Base-by-base conservation (phyloP, 2,797 vertebrate species). In the Coregonus sp. region DNA sequence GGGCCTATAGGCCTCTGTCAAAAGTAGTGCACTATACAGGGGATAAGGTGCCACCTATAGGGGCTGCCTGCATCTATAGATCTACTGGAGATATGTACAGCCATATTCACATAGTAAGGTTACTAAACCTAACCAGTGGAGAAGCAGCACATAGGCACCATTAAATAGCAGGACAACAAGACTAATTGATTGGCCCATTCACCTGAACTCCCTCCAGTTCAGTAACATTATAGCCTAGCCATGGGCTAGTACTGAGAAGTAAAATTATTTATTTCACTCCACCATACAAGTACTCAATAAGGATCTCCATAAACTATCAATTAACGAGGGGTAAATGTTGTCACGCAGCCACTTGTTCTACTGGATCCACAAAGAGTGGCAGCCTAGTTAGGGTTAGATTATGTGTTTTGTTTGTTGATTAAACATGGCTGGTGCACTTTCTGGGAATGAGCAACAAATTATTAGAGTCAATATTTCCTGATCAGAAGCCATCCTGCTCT, bases 331-430 rank as follows among this genome's bases (percentile, higher is more conserved):
- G 40, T 50, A 70, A 61, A 68, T 52, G 70, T 66, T 65, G 65
- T 76, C 35, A 54, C 6, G 14, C 35, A 35, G 76, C 54, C 80
- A 78, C 82, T 78, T 77, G 80, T 61, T 69, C 78, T 72, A 76
- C 50, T 59, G 20, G 59, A 9, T 61, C 59, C 59, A 61, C 59
- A 25, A 25, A 61, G 15, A 25, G 59, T 9, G 69, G 68, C 78
- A 80, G 69, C n/a, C 56, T 61, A n/a, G 65, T 67, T 66, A n/a
- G 61, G 33, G 59, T 54, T 56, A 72, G 70, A 72, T 72, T 78
- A 59, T 59, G 73, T 65, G 61, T 75, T 54, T 15, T 79, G 75
- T 83, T 83, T 82, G 80, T 81, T 73, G 76, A 84, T 78, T 68
- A 70, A 80, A 81, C 63, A 72, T 70, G 69, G 56, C 72, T 37